Evolutionary conservation across 2,888 invertebrate genomes (phyloP).

Genomic region (Spisula subtruncata): DNA sequence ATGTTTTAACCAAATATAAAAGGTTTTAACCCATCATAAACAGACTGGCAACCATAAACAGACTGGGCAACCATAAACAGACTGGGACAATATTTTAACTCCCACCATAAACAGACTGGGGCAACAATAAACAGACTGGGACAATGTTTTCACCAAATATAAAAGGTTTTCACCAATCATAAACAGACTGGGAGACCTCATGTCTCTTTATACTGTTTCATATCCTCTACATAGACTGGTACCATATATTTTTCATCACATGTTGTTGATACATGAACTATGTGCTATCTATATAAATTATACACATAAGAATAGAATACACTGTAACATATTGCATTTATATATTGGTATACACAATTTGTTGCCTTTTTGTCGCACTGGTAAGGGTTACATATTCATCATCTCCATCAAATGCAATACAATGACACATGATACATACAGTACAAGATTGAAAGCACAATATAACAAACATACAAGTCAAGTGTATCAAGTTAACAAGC

Average conservation of each 20-base stretch:
- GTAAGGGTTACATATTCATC: constrained; percentile 52
- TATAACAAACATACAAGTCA: neutral
- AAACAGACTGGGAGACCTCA: neutral
- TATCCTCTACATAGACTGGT: neutral
- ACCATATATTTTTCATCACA: neutral
- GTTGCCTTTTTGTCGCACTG: constrained; percentile 44
- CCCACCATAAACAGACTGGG: too few relatives aligned
- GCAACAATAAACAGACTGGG: too few relatives aligned
- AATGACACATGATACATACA: neutral
- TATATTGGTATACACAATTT: neutral
- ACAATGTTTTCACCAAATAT: too few relatives aligned
- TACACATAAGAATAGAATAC: neutral
- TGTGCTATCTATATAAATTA: neutral
- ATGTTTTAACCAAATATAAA: neutral
- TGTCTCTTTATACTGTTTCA: neutral
- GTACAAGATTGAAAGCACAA: constrained; percentile 17
- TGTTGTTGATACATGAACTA: constrained; percentile 5
- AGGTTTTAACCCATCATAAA: too few relatives aligned
- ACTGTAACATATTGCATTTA: neutral
- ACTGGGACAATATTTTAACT: too few relatives aligned
- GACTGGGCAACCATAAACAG: neutral
- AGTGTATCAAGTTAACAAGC: neutral
- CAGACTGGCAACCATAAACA: too few relatives aligned
- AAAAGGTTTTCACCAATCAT: too few relatives aligned
- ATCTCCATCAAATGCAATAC: neutral